These are phyloP conservation scores for Haliclona indistincta DNA, from an alignment of 37 sponge, comb jelly and placozoan genomes.

Conservation along the genomic window DNA sequence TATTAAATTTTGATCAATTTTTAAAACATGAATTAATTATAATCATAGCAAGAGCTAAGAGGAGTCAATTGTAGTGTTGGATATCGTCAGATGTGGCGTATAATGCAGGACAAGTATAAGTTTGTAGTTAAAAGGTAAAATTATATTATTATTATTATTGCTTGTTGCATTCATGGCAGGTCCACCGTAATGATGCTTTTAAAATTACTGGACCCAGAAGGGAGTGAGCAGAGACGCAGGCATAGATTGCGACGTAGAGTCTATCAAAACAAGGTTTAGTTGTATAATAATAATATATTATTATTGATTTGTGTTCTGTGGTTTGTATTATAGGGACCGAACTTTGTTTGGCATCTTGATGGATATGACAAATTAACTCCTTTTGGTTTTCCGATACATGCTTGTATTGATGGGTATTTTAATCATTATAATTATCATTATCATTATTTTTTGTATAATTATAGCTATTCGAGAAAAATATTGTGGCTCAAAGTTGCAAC, in stretches of 20 bases:
- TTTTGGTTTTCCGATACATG: slow-evolving; percentile 36
- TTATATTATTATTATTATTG: background rate
- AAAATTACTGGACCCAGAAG: slow-evolving; percentile 6
- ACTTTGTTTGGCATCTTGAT: slow-evolving; percentile 46
- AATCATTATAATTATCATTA: background rate
- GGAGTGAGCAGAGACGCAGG: background rate
- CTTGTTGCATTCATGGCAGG: background rate
- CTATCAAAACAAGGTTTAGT: slow-evolving; percentile 11
- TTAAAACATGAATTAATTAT: too few species aligned
- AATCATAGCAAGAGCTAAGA: slow-evolving; percentile 10
- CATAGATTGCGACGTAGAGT: background rate
- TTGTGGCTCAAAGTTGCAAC: slow-evolving; percentile 30
- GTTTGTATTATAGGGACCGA: too few species aligned
- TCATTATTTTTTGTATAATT: background rate
- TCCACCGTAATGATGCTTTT: slow-evolving; percentile 35
- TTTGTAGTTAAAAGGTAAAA: slow-evolving; percentile 16
- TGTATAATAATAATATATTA: too few species aligned
- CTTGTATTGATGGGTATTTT: slow-evolving; percentile 44
- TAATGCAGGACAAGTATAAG: slow-evolving; percentile 6
- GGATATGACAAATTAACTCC: slow-evolving; percentile 50
- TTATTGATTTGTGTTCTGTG: too few species aligned
- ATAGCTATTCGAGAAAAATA: slow-evolving; percentile 41
- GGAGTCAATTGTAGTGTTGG: slow-evolving; percentile 1
- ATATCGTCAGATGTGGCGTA: slow-evolving; percentile 12
- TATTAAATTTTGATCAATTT: too few species aligned